phyloP scores from a whole-genome alignment of 2,888 invertebrate species.

The Syrphus vitripennis region DNA sequence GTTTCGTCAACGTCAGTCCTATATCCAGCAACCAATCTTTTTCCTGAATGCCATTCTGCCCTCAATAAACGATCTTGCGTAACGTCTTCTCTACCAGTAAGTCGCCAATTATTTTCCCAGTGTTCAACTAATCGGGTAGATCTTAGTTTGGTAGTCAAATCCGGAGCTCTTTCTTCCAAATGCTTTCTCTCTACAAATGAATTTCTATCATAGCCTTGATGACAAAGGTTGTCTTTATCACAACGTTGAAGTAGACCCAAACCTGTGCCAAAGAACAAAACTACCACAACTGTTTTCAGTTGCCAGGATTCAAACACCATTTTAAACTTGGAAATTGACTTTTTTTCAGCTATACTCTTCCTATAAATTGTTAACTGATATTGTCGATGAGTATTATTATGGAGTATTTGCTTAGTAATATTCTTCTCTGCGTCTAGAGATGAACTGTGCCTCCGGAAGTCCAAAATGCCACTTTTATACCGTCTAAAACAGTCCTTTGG shows the following conservation, averaged over 20 bases:
- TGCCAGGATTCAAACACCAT: conserved; percentile 74
- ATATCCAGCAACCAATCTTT: not conserved
- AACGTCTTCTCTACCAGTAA: conserved; percentile 64
- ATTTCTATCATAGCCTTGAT: conserved; percentile 56
- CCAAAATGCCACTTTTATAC: conserved; percentile 41
- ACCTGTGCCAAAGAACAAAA: conserved; percentile 72
- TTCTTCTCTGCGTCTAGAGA: conserved; percentile 46
- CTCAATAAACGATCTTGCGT: conserved; percentile 47
- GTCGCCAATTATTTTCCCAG: conserved; percentile 63
- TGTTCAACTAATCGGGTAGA: conserved; percentile 18
- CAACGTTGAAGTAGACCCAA: conserved; percentile 65
- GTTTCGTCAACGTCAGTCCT: conserved; percentile 23
- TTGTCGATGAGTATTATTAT: too few species aligned
- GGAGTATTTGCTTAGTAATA: not conserved
- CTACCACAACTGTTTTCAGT: conserved; percentile 73
- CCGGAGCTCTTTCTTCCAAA: not conserved
- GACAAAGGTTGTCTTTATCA: conserved; percentile 42
- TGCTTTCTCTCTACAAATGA: not conserved
- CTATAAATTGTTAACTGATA: not conserved
- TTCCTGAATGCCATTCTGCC: conserved; percentile 62
- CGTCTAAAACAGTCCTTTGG: not conserved
- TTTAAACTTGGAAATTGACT: conserved; percentile 48
- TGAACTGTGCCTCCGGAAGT: conserved; percentile 51
- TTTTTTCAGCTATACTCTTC: not conserved
- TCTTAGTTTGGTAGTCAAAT: not conserved